Base-by-base conservation (phyloP, 2,888 invertebrate species). In the Lapara coniferarum region DNA sequence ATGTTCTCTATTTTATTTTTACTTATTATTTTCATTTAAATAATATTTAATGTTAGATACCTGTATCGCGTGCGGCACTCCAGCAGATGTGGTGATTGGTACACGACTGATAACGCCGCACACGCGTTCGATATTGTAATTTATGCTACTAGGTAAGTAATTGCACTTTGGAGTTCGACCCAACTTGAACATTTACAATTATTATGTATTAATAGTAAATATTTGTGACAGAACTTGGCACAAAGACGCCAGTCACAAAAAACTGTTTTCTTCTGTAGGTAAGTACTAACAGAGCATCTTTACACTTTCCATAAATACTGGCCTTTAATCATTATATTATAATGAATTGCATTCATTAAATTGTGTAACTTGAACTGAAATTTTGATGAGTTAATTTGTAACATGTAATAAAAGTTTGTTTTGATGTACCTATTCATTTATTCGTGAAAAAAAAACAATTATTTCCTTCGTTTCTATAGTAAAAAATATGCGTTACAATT, bases 61-160 rank as follows among this genome's bases (percentile, higher is more conserved):
- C 68, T 68, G n/a, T 16, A 49, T 13, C 16, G 44, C 66, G 59
- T 56, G 55, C 14, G 46, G 55, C 16, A 57, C 46, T 68, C 76
- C 74, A 71, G 44, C 69, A 71, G 80, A 77, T 76, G 76, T 80
- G 77, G 71, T 78, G 79, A 78, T 74, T 70, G 72, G 70, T 73
- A 67, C 70, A 70, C 76, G 70, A 81, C 82, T 83, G 83, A 83
- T 68, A 69, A 68, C 37, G 55, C 13, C 19, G n/a, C 37, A 63
- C 68, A 59, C 53, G 52, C 52, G 25, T 44, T 19, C 59, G 52
- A 53, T 69, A 63, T 37, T 25, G 37, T 53, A 53, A 19, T 19
- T 69, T 53, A 68, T 63, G 63, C 44, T 63, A 52, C 14, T 63
- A 66, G 55, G 16, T 66, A 66, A 49, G 16, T 66, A 66, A 49